These are phyloP conservation scores for Delphinus delphis DNA, from an alignment of 2,113 vertebrate species.

Conservation along the genomic window DNA sequence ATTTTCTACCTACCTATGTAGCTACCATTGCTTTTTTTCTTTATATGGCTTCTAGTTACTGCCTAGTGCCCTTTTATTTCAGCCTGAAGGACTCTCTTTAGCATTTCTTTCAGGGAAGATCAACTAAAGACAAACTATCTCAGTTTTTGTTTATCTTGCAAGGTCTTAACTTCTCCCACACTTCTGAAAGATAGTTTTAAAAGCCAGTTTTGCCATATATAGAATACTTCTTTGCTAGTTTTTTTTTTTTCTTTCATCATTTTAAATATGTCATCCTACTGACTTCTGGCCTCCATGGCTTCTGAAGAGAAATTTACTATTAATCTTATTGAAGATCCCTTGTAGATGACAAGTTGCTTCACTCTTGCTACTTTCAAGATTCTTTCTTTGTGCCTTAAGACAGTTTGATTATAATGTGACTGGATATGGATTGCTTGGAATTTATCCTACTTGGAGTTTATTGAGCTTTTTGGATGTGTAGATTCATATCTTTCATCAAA, in stretches of 20 bases:
- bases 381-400: neutral
- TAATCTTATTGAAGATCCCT: neutral
- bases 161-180: neutral
- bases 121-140: neutral
- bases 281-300: neutral
- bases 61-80: neutral
- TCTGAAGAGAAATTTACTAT: neutral
- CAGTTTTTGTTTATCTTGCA: neutral
- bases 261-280: neutral
- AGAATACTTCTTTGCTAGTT: neutral
- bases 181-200: neutral
- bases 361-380: neutral
- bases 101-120: neutral
- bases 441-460: neutral
- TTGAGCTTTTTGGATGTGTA: neutral
- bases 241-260: neutral
- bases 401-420: neutral
- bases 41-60: neutral
- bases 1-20: neutral
- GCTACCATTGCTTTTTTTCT: neutral
- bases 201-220: too few species aligned
- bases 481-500: neutral
- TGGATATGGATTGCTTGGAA: neutral
- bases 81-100: neutral
- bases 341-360: neutral